Evolutionary conservation across 2,113 vertebrate genomes (phyloP).

Genomic region (Colistium nudipinnis): DNA sequence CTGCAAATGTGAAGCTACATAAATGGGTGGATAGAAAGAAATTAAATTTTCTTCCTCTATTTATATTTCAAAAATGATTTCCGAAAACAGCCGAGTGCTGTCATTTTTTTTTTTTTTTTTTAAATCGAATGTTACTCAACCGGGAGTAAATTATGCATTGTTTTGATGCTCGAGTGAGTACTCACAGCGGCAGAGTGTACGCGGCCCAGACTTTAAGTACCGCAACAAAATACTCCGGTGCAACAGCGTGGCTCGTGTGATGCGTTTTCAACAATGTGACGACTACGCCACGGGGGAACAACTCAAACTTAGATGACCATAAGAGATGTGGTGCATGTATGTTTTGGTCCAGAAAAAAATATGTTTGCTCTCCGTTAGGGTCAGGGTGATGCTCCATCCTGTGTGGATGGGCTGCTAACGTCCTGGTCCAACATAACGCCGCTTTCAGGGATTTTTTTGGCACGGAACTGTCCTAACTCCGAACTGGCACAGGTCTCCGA

Average conservation of each 20-base stretch:
- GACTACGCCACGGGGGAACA: no score
- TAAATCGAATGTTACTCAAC: not conserved
- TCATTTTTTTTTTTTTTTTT: not conserved
- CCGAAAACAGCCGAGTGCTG: not conserved
- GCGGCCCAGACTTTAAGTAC: no score
- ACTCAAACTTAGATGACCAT: not conserved
- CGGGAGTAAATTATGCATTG: not conserved
- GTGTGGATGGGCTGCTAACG: not conserved
- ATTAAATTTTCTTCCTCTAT: not conserved
- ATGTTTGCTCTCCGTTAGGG: slow-evolving; percentile 7
- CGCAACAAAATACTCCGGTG: no score
- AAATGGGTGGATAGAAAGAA: no score
- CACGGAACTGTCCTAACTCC: slow-evolving; percentile 22
- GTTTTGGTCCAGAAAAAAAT: not conserved
- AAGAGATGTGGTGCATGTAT: not conserved
- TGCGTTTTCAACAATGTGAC: no score
- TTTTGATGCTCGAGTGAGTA: not conserved
- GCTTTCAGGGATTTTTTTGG: slow-evolving; percentile 26
- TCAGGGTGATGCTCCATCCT: slow-evolving; percentile 33
- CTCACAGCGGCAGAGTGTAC: not conserved
- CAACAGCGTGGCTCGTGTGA: no score
- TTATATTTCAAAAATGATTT: no score
- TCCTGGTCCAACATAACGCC: slow-evolving; percentile 26
- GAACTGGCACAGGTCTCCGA: slow-evolving; percentile 46
- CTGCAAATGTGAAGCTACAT: no score